Conservation (phyloP, 2,113 vertebrate genomes). For the Charina bottae region DNA sequence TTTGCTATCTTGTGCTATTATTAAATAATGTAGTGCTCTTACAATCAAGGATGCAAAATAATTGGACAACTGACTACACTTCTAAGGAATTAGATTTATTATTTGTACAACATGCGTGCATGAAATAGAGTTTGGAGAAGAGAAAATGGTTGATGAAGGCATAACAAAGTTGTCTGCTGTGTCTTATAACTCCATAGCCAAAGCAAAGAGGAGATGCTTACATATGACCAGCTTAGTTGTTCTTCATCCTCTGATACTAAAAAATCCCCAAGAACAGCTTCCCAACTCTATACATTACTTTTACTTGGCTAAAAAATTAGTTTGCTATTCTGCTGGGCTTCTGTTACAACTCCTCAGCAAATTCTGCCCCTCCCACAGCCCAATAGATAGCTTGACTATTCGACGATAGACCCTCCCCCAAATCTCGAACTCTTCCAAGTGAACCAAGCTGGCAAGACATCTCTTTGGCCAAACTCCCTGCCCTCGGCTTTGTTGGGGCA, state of each 20-base stretch:
- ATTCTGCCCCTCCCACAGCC: neutral
- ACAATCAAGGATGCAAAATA: neutral
- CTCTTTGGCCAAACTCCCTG: too few species aligned
- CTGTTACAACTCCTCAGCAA: neutral
- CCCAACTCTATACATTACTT: conserved; percentile 1
- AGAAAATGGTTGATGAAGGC: neutral
- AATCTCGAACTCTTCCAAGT: too few species aligned
- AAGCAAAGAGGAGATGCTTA: conserved; percentile 52
- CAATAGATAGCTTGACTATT: too few species aligned
- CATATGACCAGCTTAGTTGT: neutral
- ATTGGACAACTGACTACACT: neutral
- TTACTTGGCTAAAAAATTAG: neutral
- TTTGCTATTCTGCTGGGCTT: neutral
- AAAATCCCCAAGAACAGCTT: neutral
- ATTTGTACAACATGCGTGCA: neutral
- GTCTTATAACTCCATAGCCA: conserved; percentile 50
- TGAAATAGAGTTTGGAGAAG: neutral
- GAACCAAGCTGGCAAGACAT: too few species aligned
- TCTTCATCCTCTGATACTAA: conserved; percentile 26
- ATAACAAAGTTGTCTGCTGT: neutral
- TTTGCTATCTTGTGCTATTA: conserved; percentile 22
- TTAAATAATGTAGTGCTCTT: neutral
- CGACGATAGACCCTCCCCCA: too few species aligned
- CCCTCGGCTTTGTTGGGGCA: too few species aligned
- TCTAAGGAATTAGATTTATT: neutral